Evolutionary conservation across 2,797 vertebrate species (phyloP).

Genomic region (Tapirus indicus): DNA sequence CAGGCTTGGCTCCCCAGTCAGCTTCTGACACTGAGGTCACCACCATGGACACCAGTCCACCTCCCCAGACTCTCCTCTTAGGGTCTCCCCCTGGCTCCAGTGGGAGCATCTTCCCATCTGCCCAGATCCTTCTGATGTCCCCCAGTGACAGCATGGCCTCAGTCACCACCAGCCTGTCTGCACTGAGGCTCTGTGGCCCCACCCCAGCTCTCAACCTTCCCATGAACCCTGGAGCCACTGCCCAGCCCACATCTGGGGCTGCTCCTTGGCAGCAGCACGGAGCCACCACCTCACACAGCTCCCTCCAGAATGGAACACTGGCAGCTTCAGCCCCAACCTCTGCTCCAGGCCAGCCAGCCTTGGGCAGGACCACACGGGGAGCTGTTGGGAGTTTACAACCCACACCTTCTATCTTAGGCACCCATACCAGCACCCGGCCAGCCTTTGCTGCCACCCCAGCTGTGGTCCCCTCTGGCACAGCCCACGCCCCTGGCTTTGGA

Average conservation of each 20-base stretch:
- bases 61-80: no score
- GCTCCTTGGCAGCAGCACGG: background rate
- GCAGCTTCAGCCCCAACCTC: fast-evolving
- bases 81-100: no score
- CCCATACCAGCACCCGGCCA: slow-evolving; percentile 58
- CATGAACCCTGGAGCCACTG: slow-evolving; percentile 76
- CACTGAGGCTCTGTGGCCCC: no score
- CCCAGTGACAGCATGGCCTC: no score
- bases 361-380: slow-evolving; percentile 66
- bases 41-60: no score
- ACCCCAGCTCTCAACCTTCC: slow-evolving; percentile 81
- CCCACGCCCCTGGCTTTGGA: slow-evolving; percentile 50
- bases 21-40: no score
- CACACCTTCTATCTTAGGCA: slow-evolving; percentile 51
- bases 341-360: slow-evolving; percentile 60
- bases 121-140: no score
- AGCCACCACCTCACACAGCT: fast-evolving
- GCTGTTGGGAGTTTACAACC: slow-evolving; percentile 40
- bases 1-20: no score
- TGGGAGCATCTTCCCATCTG: no score
- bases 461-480: slow-evolving; percentile 87
- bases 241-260: slow-evolving; percentile 86
- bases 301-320: background rate
- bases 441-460: slow-evolving; percentile 74
- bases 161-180: no score